A percentile compares a stretch with the other conserved stretches of the same genome.
Conservation (phyloP, 2,113 vertebrate species). For the Centropus bengalensis region DNA sequence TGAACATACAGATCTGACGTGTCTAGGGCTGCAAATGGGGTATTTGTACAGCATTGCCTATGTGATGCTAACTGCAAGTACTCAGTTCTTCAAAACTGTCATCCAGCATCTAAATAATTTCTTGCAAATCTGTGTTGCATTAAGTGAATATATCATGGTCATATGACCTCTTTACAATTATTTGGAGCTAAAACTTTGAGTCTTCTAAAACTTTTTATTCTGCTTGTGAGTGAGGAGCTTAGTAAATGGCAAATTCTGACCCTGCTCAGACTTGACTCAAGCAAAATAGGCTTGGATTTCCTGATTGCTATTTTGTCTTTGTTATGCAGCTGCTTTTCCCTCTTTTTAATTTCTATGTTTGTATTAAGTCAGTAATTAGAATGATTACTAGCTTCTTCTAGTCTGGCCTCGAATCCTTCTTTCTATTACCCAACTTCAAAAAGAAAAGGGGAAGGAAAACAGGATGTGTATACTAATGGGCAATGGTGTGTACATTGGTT, state of each 20-base stretch:
- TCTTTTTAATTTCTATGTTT: neutral
- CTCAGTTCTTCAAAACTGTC: neutral
- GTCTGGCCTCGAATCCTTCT: neutral
- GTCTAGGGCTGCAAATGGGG: neutral
- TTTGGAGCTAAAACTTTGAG: neutral
- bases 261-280: neutral
- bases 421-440: neutral
- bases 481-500: accelerated
- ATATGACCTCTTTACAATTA: neutral
- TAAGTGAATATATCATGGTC: neutral
- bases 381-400: neutral
- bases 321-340: neutral
- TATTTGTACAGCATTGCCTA: neutral
- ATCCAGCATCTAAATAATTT: neutral
- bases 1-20: neutral
- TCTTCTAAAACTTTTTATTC: neutral
- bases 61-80: neutral
- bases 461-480: neutral
- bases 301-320: neutral
- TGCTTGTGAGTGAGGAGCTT: neutral
- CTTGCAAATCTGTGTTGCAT: neutral
- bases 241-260: neutral
- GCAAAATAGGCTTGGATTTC: neutral
- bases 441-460: neutral
- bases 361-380: neutral